These are phyloP conservation scores for Himalopsyche tibetana DNA, from an alignment of 2,888 invertebrate species.

Conservation along the genomic window DNA sequence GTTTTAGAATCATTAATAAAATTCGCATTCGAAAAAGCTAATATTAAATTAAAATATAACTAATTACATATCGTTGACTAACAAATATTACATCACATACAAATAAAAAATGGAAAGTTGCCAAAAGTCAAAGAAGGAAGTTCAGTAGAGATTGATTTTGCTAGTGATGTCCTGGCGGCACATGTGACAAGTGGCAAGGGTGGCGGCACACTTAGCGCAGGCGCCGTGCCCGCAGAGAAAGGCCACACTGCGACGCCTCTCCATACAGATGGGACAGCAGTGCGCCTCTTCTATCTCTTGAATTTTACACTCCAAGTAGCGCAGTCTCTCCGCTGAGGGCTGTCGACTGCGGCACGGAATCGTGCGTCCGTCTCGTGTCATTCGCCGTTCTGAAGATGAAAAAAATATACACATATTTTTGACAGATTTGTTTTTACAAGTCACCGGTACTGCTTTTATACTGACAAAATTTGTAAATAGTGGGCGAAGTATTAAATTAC, in stretches of 20 bases:
- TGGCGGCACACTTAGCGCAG: slow-evolving; percentile 88
- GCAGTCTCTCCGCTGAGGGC: slow-evolving; percentile 81
- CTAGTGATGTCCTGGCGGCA: slow-evolving; percentile 86
- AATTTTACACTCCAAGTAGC: slow-evolving; percentile 84
- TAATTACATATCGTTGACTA: no score
- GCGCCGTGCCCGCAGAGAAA: slow-evolving; percentile 94
- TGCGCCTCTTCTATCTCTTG: slow-evolving; percentile 92
- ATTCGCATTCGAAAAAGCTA: no score
- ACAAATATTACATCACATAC: no score
- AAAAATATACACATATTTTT: not conserved
- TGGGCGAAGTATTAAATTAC: not conserved
- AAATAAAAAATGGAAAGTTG: no score
- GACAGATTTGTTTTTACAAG: not conserved
- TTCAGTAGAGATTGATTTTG: slow-evolving; percentile 76
- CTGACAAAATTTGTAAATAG: not conserved
- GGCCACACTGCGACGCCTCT: slow-evolving; percentile 86
- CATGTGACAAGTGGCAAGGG: slow-evolving; percentile 91
- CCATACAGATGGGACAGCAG: slow-evolving; percentile 93
- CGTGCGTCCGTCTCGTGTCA: slow-evolving; percentile 69
- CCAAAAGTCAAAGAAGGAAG: not conserved
- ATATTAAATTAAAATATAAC: no score
- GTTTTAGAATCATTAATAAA: no score
- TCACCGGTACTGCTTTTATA: not conserved
- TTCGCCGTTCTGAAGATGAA: slow-evolving; percentile 62
- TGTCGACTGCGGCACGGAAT: slow-evolving; percentile 73